Conservation (phyloP, 2,113 vertebrate species). For the Coturnix japonica region DNA sequence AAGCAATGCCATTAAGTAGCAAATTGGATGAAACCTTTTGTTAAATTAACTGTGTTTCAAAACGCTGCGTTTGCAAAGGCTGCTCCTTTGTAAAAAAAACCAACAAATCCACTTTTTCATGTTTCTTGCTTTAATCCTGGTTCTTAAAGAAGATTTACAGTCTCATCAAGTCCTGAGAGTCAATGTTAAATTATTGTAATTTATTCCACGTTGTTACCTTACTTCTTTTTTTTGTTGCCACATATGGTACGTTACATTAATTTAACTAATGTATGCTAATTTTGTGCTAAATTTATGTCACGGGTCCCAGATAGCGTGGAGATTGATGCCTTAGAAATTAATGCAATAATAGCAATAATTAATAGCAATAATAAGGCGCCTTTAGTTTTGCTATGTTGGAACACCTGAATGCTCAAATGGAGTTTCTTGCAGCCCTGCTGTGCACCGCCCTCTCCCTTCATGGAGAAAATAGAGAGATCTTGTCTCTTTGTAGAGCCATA, state of each 20-base stretch:
- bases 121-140: conserved; percentile 44
- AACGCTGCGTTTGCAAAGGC: neutral
- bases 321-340: conserved; percentile 61
- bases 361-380: conserved; percentile 35
- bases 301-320: neutral
- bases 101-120: conserved; percentile 29
- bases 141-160: conserved; percentile 66
- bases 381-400: neutral
- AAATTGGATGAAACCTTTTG: conserved; percentile 56
- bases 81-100: neutral
- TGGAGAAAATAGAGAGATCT: neutral
- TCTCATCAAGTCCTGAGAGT: conserved; percentile 60
- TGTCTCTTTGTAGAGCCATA: conserved; percentile 1
- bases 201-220: conserved; percentile 58
- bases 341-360: conserved; percentile 63
- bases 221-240: conserved; percentile 41
- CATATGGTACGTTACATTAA: conserved; percentile 67
- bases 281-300: conserved; percentile 56
- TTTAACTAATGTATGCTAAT: conserved; percentile 72
- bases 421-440: neutral
- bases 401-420: neutral
- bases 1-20: conserved; percentile 25
- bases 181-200: conserved; percentile 72
- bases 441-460: rapidly evolving
- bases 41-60: conserved; percentile 32